Conservation (phyloP, 2,888 invertebrate genomes). For the Buathra laborator region DNA sequence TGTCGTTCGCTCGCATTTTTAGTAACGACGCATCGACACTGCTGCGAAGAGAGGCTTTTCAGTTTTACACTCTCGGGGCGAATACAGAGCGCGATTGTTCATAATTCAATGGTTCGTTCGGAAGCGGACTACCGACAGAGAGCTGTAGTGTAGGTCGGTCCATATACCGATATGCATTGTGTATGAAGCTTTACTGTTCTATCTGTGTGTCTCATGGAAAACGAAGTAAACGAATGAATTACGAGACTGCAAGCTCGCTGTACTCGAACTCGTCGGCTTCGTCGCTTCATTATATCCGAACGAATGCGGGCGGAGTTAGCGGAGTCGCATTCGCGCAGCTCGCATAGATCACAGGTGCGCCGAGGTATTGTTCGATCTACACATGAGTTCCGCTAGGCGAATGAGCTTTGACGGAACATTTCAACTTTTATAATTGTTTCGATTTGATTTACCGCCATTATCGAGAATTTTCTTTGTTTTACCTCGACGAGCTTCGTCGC, state of each 20-base stretch:
- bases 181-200: constrained; percentile 29
- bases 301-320: not conserved
- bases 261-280: constrained; percentile 43
- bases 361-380: constrained; percentile 48
- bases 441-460: constrained; percentile 37
- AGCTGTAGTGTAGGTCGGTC: not conserved
- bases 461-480: constrained; percentile 31
- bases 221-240: constrained; percentile 61
- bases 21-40: constrained; percentile 20
- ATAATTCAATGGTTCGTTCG: constrained; percentile 54
- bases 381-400: constrained; percentile 66
- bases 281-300: constrained; percentile 53
- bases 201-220: constrained; percentile 40
- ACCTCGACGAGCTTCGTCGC: not conserved
- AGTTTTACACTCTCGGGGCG: constrained; percentile 12
- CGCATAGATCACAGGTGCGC: constrained; percentile 26
- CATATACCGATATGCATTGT: constrained; percentile 25
- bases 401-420: constrained; percentile 70
- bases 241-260: constrained; percentile 41
- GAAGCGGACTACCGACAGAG: not conserved
- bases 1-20: not conserved
- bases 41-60: constrained; percentile 17
- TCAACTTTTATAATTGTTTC: constrained; percentile 59
- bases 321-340: not conserved
- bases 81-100: constrained; percentile 51